Evolutionary conservation across 2,113 vertebrate genomes (phyloP).

Genomic region (Tupaia chinensis): DNA sequence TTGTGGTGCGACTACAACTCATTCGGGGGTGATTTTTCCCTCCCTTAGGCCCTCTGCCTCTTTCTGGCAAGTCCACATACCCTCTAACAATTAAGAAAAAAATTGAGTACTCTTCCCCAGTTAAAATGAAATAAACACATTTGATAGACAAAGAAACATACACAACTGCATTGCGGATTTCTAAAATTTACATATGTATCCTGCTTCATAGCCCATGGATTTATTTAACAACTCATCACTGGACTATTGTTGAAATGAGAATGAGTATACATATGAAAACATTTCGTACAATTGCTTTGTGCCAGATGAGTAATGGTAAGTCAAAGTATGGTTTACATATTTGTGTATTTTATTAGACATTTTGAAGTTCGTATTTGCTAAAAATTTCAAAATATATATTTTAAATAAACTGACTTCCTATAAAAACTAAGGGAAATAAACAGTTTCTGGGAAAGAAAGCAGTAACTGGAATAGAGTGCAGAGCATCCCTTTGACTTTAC

Average conservation of each 20-base stretch:
- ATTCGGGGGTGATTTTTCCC: too few relatives aligned
- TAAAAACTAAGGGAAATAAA: not conserved
- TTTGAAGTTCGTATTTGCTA: constrained; percentile 20
- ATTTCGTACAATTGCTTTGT: not conserved
- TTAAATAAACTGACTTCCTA: not conserved
- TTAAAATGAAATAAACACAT: not conserved
- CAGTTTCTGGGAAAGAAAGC: not conserved
- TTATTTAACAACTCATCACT: not conserved
- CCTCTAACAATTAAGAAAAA: too few relatives aligned
- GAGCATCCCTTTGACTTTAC: not conserved
- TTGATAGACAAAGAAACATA: not conserved
- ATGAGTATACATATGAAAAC: not conserved
- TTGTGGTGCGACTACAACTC: too few relatives aligned
- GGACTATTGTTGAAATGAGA: not conserved
- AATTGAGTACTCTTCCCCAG: not conserved
- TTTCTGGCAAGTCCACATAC: too few relatives aligned
- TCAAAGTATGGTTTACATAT: not conserved
- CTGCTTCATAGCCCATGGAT: not conserved
- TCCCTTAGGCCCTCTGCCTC: too few relatives aligned
- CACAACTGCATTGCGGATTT: not conserved
- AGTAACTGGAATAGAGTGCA: not conserved
- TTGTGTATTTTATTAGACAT: not conserved
- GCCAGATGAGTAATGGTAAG: not conserved
- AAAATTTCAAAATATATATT: not conserved
- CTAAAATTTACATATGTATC: not conserved